A percentile compares a stretch with the other conserved stretches of the same genome.
Evolutionary conservation across 2,113 vertebrate species (phyloP).

Genomic region (Leuciscus idus): DNA sequence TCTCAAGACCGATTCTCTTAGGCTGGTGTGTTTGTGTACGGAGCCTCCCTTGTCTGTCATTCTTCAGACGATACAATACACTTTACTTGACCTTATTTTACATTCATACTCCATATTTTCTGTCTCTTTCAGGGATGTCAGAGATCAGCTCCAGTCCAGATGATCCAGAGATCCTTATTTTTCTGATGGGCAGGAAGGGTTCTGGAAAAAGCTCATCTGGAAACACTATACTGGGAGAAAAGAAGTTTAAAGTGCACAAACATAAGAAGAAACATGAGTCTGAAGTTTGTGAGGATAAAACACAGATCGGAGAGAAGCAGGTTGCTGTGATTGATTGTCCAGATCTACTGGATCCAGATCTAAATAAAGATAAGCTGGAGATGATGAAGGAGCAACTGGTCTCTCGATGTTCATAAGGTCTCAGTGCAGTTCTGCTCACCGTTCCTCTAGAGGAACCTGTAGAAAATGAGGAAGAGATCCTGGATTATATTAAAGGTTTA

Average conservation of each 20-base stretch:
- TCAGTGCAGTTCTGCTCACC: not conserved
- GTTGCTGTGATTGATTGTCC: not conserved
- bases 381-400: not conserved
- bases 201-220: not conserved
- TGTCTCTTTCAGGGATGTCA: not conserved
- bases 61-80: no score
- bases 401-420: not conserved
- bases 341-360: not conserved
- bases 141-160: not conserved
- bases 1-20: no score
- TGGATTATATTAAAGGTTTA: not conserved
- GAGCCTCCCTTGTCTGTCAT: no score
- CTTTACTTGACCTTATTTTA: no score
- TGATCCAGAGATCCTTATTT: not conserved
- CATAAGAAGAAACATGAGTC: not conserved
- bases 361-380: not conserved
- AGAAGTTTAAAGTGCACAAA: not conserved
- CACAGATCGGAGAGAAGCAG: not conserved
- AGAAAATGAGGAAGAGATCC: not conserved
- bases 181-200: not conserved
- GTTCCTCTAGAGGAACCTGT: not conserved
- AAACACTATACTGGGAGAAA: not conserved
- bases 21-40: no score
- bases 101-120: not conserved
- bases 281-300: not conserved